Conservation (phyloP, 2,113 vertebrate species). For the Pica pica region DNA sequence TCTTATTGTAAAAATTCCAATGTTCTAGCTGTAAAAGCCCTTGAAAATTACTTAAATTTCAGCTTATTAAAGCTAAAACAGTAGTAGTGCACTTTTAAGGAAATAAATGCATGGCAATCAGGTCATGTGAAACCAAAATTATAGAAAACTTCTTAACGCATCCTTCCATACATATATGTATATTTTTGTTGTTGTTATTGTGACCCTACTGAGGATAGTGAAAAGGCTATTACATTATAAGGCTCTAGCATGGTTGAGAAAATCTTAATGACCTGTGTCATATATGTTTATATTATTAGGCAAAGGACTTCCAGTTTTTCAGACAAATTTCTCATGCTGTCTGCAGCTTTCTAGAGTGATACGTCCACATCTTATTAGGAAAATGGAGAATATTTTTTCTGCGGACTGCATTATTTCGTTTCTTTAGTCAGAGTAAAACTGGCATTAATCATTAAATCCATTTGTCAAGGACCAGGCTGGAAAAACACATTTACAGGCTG, state of each 20-base stretch:
- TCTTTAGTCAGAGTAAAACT: not conserved
- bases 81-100: not conserved
- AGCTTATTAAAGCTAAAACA: not conserved
- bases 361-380: not conserved
- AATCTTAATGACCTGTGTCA: not conserved
- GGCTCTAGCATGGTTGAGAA: not conserved
- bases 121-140: not conserved
- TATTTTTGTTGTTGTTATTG: not conserved
- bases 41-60: not conserved
- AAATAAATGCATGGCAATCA: not conserved
- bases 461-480: not conserved
- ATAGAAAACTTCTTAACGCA: not conserved
- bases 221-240: not conserved
- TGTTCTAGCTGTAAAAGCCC: not conserved
- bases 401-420: not conserved
- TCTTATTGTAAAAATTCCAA: not conserved
- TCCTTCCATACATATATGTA: not conserved
- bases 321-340: not conserved
- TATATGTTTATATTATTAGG: not conserved
- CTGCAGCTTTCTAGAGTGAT: not conserved
- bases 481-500: not conserved
- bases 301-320: not conserved
- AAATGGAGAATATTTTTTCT: not conserved
- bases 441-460: not conserved
- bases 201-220: not conserved